Evolutionary conservation across 2,888 invertebrate species (phyloP).

Genomic region (Drosophila infuscata): DNA sequence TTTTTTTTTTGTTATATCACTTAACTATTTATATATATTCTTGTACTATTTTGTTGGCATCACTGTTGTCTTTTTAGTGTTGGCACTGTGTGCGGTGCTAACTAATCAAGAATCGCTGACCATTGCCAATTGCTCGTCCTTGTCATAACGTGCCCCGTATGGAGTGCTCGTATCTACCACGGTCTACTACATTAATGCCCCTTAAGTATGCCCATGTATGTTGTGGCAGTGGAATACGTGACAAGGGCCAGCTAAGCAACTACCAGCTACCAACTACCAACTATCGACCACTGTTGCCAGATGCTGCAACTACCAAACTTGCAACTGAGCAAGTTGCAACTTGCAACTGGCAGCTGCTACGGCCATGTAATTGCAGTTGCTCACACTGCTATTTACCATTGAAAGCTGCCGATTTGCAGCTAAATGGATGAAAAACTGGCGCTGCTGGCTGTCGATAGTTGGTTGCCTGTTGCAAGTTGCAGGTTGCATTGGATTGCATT

Average conservation of each 20-base stretch:
- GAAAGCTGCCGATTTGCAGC: constrained; percentile 66
- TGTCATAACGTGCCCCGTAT: constrained; percentile 47
- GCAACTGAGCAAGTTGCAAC: constrained; percentile 16
- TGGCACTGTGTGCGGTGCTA: constrained; percentile 49
- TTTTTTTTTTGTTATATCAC: neutral
- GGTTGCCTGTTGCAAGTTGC: neutral
- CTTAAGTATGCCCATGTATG: constrained; percentile 78
- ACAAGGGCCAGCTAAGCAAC: constrained; percentile 54
- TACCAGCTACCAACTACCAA: constrained; percentile 29
- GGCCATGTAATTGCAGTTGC: constrained; percentile 69
- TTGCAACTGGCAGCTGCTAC: constrained; percentile 40
- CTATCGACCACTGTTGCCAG: constrained; percentile 16
- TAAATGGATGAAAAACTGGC: constrained; percentile 68
- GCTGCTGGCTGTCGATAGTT: constrained; percentile 21
- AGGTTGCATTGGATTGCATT: neutral
- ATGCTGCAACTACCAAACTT: constrained; percentile 14
- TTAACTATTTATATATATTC: neutral
- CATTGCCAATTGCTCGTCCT: constrained; percentile 54
- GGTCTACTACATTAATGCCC: constrained; percentile 77
- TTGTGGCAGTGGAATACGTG: constrained; percentile 64
- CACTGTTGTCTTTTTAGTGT: constrained; percentile 27
- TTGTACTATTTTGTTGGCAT: constrained; percentile 4
- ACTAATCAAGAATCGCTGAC: constrained; percentile 50
- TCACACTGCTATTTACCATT: constrained; percentile 74
- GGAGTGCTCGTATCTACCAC: constrained; percentile 32